Evolutionary conservation across 2,113 vertebrate genomes (phyloP).

Genomic region (Planiliza haematocheilus): DNA sequence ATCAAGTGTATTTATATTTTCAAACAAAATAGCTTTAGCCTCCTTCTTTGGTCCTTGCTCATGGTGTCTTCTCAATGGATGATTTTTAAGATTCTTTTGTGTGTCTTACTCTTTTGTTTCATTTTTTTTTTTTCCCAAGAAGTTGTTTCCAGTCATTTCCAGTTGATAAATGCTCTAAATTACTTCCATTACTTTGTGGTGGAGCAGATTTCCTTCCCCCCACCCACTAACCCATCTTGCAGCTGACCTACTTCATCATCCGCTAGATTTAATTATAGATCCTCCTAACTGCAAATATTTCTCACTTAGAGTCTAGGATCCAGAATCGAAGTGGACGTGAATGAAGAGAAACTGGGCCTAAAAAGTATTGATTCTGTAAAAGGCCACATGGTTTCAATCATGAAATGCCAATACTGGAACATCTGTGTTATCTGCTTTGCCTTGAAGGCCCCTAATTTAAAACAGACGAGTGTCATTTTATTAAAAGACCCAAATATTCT

Average conservation of each 20-base stretch:
- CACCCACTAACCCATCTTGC: slow-evolving; percentile 47
- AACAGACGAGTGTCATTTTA: slow-evolving; percentile 11
- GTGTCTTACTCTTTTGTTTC: background rate
- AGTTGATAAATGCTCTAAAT: slow-evolving; percentile 45
- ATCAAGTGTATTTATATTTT: slow-evolving; percentile 71
- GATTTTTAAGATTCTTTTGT: background rate
- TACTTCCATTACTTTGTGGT: slow-evolving; percentile 50
- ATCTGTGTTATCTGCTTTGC: slow-evolving; percentile 41
- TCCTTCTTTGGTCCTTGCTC: slow-evolving; percentile 13
- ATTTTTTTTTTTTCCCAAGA: background rate
- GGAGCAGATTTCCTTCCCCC: slow-evolving; percentile 44
- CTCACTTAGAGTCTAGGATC: slow-evolving; percentile 67
- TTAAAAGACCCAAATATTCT: slow-evolving; percentile 18
- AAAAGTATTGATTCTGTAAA: slow-evolving; percentile 64
- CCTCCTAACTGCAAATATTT: slow-evolving; percentile 65
- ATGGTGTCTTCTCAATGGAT: background rate
- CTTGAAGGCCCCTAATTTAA: slow-evolving; percentile 33
- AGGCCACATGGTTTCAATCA: slow-evolving; percentile 57
- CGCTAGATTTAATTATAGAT: slow-evolving; percentile 68
- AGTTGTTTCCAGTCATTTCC: slow-evolving; percentile 34
- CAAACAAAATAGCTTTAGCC: slow-evolving; percentile 31
- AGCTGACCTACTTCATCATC: slow-evolving; percentile 67
- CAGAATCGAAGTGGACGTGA: slow-evolving; percentile 45
- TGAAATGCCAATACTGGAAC: slow-evolving; percentile 54
- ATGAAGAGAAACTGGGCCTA: slow-evolving; percentile 66